phyloP scores from a whole-genome alignment of 2,888 invertebrate species.

The Anodontia alba region DNA sequence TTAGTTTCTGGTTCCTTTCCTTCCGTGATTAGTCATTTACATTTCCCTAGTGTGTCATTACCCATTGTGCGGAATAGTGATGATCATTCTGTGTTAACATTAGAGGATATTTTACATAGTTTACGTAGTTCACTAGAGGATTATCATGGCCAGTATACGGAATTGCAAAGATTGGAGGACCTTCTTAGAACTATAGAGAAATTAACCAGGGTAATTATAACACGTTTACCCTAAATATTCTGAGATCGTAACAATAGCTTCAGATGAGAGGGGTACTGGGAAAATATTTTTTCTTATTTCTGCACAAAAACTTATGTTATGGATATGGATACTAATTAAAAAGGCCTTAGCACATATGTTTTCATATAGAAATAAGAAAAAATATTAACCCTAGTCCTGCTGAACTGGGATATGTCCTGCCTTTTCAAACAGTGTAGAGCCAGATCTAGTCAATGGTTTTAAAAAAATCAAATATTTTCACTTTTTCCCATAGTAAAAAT shows the following conservation, averaged over 20 bases:
- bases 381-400: too few species aligned
- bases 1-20: conserved; percentile 46
- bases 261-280: background rate
- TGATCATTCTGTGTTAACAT: conserved; percentile 68
- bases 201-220: conserved; percentile 81
- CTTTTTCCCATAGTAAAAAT: too few species aligned
- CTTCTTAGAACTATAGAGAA: conserved; percentile 82
- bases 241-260: too few species aligned
- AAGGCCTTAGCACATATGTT: too few species aligned
- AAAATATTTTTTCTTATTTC: background rate
- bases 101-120: conserved; percentile 83
- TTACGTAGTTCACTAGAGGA: conserved; percentile 84
- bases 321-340: too few species aligned
- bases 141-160: conserved; percentile 85
- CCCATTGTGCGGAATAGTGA: conserved; percentile 29
- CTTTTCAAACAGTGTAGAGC: too few species aligned
- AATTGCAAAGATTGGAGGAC: conserved; percentile 84
- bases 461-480: too few species aligned
- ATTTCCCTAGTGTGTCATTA: conserved; percentile 59
- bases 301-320: background rate
- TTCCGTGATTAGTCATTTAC: conserved; percentile 53
- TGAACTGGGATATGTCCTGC: too few species aligned
- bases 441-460: too few species aligned
- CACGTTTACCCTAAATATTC: background rate
- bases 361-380: too few species aligned